phyloP scores from a whole-genome alignment of 2,113 vertebrate species.

The Pterocles orientalis region DNA sequence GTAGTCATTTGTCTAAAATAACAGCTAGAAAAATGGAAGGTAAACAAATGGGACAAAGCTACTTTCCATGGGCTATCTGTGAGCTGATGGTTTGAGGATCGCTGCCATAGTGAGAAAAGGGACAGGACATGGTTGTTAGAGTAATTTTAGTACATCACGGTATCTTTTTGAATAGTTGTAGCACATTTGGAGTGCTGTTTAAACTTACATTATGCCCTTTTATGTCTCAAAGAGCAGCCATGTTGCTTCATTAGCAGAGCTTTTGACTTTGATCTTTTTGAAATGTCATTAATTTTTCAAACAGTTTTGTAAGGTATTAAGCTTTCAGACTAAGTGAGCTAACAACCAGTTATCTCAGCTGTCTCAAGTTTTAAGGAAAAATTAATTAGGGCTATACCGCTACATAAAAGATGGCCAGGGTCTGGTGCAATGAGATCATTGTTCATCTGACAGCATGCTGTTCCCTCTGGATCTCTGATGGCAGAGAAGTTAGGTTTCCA shows the following conservation, averaged over 20 bases:
- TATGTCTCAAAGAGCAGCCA: neutral
- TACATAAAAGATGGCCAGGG: neutral
- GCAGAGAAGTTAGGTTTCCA: neutral
- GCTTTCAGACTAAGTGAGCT: neutral
- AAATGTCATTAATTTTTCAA: neutral
- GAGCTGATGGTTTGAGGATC: neutral
- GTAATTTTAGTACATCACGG: neutral
- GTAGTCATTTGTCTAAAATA: neutral
- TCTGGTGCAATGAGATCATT: neutral
- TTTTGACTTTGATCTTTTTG: neutral
- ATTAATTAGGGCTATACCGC: neutral
- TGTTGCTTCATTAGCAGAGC: neutral
- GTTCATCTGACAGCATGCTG: neutral
- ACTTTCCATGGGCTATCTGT: neutral
- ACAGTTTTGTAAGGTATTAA: neutral
- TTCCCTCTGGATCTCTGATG: neutral
- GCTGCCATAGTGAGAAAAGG: neutral
- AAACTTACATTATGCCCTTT: neutral
- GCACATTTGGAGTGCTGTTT: neutral
- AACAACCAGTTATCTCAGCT: too few species aligned
- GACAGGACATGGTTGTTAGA: neutral
- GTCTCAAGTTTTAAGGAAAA: neutral
- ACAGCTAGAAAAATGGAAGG: neutral
- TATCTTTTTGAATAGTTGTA: neutral
- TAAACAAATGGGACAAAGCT: neutral